Base-by-base conservation (phyloP, 1,140 invertebrate genomes). In the Pogonomyrmex californicus region DNA sequence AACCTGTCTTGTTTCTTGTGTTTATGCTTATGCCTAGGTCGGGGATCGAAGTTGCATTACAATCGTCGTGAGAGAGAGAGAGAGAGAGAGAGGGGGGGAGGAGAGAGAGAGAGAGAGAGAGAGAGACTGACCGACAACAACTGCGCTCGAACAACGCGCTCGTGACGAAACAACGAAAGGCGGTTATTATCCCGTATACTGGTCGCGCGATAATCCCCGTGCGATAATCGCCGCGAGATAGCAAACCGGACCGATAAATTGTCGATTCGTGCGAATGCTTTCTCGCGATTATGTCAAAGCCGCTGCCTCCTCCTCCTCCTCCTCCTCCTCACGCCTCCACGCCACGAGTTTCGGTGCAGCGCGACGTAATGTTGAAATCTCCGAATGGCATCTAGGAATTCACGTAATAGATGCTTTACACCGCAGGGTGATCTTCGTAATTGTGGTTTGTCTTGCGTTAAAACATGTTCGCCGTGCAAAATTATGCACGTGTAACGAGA, bases 151-250 rank as follows among this genome's bases (percentile, higher is more conserved):
- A 65, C 75, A 58, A 54, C 47, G 33, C 14, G 17, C 73, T 88
- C 58, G 81, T 89, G 86, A 88, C 88, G 73, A 79, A 89, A 89
- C 81, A 49, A 70, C 54, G 77, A 87, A 87, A 87, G 87, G 78
- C 79, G 49, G 49, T 73, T 83, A 51, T 77, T 51, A 78, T 30
- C 10, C 51, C 9, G 66, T 75, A 33, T 63, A 63, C 30, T 66
- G 76, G 17, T 86, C 87, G 70, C 70, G 71, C 62, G 70, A 75
- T 75, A 85, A 75, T 73, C 51, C 41, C 38, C 47, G 5, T 36
- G 49, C 23, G 23, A 23, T 75, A 85, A 75, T 73, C 51, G 54
- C 38, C 47, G 5, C 49, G 49, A 12, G 47, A 63, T 87, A 56
- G 58, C 71, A 2, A 49, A 65, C 41, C 58, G 14, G 51, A 65